These are phyloP conservation scores for Acanthurus leucopareius DNA, from an alignment of 2,797 vertebrate genomes.

Conservation along the genomic window DNA sequence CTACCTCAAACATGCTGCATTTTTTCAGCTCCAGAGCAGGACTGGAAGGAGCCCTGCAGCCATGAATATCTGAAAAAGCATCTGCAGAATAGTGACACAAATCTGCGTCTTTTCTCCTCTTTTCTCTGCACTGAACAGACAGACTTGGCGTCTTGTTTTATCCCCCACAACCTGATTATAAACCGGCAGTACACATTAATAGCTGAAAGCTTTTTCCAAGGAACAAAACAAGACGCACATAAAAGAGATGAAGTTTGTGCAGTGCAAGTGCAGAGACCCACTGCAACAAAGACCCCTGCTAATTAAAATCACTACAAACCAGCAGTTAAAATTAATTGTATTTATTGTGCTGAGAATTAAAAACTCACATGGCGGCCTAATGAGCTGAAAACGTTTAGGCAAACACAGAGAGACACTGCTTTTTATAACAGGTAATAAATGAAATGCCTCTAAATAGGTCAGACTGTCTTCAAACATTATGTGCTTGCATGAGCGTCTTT, in stretches of 20 bases:
- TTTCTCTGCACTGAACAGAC: constrained; percentile 31
- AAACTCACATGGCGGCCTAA: constrained; percentile 60
- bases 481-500: not conserved
- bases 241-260: constrained; percentile 62
- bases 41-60: constrained; percentile 29
- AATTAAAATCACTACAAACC: constrained; percentile 75
- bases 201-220: constrained; percentile 51
- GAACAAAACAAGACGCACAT: constrained; percentile 53
- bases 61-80: constrained; percentile 19
- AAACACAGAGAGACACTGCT: constrained; percentile 26
- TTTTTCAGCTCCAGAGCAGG: constrained; percentile 35
- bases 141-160: constrained; percentile 48
- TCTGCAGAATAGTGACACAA: constrained; percentile 14
- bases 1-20: not conserved
- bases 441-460: constrained; percentile 63
- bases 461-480: constrained; percentile 42
- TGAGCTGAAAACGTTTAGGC: constrained; percentile 64
- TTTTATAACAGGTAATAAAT: constrained; percentile 55
- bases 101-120: constrained; percentile 38
- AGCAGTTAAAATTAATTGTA: constrained; percentile 70
- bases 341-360: constrained; percentile 59
- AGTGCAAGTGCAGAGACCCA: constrained; percentile 28
- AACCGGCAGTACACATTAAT: constrained; percentile 50
- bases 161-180: constrained; percentile 45
- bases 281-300: constrained; percentile 59